Conservation (phyloP, 1,140 invertebrate genomes). For the Anthonomus grandis region DNA sequence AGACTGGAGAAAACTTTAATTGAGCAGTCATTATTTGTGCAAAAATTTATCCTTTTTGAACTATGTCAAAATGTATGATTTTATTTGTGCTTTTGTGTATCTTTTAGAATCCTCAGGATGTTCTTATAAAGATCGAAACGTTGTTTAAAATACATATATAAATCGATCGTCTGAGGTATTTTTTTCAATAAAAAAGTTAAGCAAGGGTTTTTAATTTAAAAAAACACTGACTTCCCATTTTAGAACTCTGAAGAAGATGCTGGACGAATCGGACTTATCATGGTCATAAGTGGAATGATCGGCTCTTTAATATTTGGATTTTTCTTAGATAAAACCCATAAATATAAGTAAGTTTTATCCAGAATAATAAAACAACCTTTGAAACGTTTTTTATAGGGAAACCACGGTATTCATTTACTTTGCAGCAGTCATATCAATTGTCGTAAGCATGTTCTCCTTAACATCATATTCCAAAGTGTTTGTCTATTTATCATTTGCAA, state of each 20-base stretch:
- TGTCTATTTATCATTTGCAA: conserved; percentile 26
- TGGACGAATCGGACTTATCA: conserved; percentile 67
- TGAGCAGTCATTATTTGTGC: no score
- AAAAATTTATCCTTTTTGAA: no score
- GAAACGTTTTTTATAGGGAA: conserved; percentile 24
- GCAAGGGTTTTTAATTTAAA: no score
- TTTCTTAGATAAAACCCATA: conserved; percentile 63
- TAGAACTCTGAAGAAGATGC: conserved; percentile 53
- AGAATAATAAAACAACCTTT: background rate
- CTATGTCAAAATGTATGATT: no score
- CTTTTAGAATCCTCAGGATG: no score
- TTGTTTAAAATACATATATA: no score
- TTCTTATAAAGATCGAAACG: no score
- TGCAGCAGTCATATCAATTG: conserved; percentile 14
- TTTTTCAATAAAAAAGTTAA: no score
- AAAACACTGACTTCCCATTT: no score
- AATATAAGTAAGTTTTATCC: conserved; percentile 43
- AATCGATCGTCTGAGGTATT: no score
- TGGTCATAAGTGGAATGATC: conserved; percentile 66
- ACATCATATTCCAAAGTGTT: conserved; percentile 19
- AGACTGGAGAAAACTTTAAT: no score
- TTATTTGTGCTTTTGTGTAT: no score
- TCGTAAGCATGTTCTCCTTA: conserved; percentile 28
- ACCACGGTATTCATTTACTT: conserved; percentile 26
- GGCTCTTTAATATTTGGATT: conserved; percentile 67